These are phyloP conservation scores for Coptodon rendalli DNA, from an alignment of 2,113 vertebrate genomes.

Conservation along the genomic window DNA sequence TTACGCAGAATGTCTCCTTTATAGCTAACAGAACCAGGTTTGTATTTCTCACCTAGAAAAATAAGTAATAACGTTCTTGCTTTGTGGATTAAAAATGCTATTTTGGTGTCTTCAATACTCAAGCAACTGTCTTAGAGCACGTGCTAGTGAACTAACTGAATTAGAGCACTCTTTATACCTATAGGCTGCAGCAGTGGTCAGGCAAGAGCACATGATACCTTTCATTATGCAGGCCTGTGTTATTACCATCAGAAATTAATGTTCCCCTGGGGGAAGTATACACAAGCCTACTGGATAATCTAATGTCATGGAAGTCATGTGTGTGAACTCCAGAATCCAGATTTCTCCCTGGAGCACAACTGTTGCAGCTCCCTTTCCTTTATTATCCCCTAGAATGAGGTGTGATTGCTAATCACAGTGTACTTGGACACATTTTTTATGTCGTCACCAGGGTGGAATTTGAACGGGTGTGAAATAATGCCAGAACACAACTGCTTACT, in stretches of 20 bases:
- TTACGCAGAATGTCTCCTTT: background rate
- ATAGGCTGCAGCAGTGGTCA: constrained; percentile 6
- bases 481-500: constrained; percentile 3
- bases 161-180: background rate
- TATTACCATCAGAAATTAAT: constrained; percentile 18
- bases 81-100: background rate
- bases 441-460: constrained; percentile 7
- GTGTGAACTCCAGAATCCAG: constrained; percentile 16
- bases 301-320: constrained; percentile 42
- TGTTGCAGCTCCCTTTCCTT: background rate
- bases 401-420: background rate
- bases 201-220: constrained; percentile 36
- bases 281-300: constrained; percentile 16
- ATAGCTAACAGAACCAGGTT: background rate
- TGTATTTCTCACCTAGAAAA: background rate
- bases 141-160: background rate
- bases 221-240: constrained; percentile 27
- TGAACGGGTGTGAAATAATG: constrained; percentile 30
- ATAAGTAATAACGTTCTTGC: background rate
- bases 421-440: background rate
- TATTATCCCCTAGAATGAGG: background rate
- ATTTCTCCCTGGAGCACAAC: background rate
- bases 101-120: background rate
- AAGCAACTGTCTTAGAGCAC: background rate
- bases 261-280: background rate